These are phyloP conservation scores for Oligia fasciuncula DNA, from an alignment of 2,888 invertebrate genomes.

Conservation along the genomic window DNA sequence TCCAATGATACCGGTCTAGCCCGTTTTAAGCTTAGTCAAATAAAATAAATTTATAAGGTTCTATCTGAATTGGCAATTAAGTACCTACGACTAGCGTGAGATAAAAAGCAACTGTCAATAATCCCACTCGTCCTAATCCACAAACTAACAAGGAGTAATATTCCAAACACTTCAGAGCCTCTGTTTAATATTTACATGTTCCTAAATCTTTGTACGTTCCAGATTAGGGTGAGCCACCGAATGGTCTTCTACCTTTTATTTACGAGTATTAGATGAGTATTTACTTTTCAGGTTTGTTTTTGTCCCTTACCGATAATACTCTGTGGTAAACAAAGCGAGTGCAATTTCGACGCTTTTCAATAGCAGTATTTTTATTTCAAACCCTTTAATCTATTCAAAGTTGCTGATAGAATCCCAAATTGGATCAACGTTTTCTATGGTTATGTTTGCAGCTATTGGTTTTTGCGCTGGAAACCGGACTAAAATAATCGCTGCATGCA, in stretches of 20 bases:
- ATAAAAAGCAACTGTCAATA: neutral
- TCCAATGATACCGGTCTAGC: neutral
- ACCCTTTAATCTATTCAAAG: conserved; percentile 37
- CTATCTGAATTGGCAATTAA: neutral
- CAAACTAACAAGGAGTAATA: conserved; percentile 34
- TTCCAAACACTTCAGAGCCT: conserved; percentile 22
- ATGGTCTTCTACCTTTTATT: conserved; percentile 46
- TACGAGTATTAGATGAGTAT: conserved; percentile 27
- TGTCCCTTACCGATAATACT: conserved; percentile 9
- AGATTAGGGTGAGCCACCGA: conserved; percentile 30
- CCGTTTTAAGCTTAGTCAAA: neutral
- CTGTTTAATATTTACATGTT: conserved; percentile 50
- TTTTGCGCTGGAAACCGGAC: conserved; percentile 25
- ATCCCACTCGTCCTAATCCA: neutral
- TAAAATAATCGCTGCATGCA: conserved; percentile 48
- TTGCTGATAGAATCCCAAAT: conserved; percentile 56
- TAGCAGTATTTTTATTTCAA: conserved; percentile 16
- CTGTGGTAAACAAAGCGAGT: conserved; percentile 28
- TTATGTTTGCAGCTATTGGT: conserved; percentile 31
- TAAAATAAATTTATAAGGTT: neutral
- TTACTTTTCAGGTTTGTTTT: conserved; percentile 26
- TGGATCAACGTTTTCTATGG: conserved; percentile 54
- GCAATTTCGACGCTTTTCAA: conserved; percentile 26
- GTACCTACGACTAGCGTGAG: neutral
- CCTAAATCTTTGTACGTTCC: conserved; percentile 38